Conservation (phyloP, 2,113 vertebrate genomes). For the Cisticola juncidis region DNA sequence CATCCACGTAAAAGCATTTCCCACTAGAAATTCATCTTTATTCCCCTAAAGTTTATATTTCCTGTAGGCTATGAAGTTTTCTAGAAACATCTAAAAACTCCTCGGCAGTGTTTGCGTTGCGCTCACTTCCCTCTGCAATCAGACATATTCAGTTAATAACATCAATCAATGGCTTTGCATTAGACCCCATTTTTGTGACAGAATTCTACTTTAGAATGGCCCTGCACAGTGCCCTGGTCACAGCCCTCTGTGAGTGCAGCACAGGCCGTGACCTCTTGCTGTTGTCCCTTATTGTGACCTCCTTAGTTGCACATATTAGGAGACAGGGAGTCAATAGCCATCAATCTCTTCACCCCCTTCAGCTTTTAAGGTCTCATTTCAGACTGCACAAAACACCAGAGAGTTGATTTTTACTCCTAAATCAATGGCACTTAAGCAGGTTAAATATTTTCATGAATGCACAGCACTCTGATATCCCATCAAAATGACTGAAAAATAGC, state of each 20-base stretch:
- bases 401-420: background rate
- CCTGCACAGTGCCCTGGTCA: background rate
- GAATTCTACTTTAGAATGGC: background rate
- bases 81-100: background rate
- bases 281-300: background rate
- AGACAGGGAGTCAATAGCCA: background rate
- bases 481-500: background rate
- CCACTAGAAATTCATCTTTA: background rate
- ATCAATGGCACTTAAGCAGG: background rate
- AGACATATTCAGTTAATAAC: background rate
- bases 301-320: background rate
- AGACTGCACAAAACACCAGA: background rate
- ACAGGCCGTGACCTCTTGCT: background rate
- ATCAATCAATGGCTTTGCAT: background rate
- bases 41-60: background rate
- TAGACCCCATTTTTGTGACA: background rate
- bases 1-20: background rate
- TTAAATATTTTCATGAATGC: background rate
- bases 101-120: background rate
- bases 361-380: background rate
- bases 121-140: background rate
- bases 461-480: background rate
- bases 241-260: background rate
- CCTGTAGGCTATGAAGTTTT: background rate
- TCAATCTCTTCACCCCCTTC: background rate